Conservation (phyloP, 2,797 vertebrate genomes). For the Carapus acus region DNA sequence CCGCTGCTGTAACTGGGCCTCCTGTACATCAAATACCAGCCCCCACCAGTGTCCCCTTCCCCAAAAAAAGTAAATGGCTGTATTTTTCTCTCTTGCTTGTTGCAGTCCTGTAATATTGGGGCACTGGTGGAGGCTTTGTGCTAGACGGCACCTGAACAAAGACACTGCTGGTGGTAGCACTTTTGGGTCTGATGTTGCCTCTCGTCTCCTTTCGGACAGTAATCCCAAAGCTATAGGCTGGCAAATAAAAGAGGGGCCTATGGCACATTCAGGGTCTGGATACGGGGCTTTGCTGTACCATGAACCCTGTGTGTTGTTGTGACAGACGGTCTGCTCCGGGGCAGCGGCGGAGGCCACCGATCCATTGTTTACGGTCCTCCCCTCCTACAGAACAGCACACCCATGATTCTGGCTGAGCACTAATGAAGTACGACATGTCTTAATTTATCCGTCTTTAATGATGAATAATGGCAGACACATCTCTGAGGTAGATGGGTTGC, state of each 20-base stretch:
- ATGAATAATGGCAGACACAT: too few relatives aligned
- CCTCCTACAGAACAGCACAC: constrained; percentile 7
- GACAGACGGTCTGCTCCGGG: constrained; percentile 39
- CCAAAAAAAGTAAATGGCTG: constrained; percentile 15
- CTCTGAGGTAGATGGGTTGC: constrained; percentile 11
- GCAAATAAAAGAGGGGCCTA: constrained; percentile 65
- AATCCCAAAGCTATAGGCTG: constrained; percentile 63
- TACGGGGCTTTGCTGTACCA: constrained; percentile 60
- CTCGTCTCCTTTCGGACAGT: constrained; percentile 59
- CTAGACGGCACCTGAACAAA: constrained; percentile 54
- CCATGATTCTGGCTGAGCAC: constrained; percentile 14
- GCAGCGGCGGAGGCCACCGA: constrained; percentile 36
- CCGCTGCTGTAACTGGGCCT: constrained; percentile 29
- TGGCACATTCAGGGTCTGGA: constrained; percentile 61
- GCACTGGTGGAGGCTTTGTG: constrained; percentile 26
- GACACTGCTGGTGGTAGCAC: constrained; percentile 59
- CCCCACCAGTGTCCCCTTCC: neutral
- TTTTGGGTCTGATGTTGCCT: constrained; percentile 53
- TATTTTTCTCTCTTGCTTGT: constrained; percentile 11
- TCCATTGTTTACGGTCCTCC: constrained; percentile 37
- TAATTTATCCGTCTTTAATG: too few relatives aligned
- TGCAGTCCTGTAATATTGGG: constrained; percentile 39
- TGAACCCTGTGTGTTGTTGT: constrained; percentile 53
- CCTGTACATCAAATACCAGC: constrained; percentile 33
- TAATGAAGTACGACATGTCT: neutral